Conservation (phyloP, 2,888 invertebrate species). For the Sepioteuthis lessoniana region DNA sequence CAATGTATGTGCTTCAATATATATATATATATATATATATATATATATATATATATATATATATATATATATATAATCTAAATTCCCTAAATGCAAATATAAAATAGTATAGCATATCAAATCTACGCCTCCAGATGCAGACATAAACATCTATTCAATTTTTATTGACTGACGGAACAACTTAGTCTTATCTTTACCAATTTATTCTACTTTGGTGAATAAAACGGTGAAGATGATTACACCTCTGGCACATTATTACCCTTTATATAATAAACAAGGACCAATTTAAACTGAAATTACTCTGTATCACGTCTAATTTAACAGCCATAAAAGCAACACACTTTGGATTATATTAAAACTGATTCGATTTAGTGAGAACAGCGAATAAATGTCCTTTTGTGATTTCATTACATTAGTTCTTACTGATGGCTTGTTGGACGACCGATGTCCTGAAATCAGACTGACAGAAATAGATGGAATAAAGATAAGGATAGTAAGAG, state of each 20-base stretch:
- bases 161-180: background rate
- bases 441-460: background rate
- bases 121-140: no score
- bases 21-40: no score
- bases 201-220: background rate
- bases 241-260: no score
- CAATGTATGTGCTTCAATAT: no score
- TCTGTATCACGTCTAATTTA: background rate
- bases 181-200: background rate
- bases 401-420: background rate
- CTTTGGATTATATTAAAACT: background rate
- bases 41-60: no score
- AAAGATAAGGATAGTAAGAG: background rate
- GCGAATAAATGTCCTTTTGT: slow-evolving; percentile 11
- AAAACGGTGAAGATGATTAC: background rate
- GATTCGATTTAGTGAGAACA: background rate
- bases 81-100: no score
- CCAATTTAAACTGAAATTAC: background rate
- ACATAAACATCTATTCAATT: no score
- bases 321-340: background rate
- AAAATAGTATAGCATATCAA: no score
- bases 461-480: background rate
- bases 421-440: background rate
- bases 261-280: background rate
- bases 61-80: no score